phyloP scores from a whole-genome alignment of 1,140 invertebrate genomes.

The Oncopodura yosiiana region DNA sequence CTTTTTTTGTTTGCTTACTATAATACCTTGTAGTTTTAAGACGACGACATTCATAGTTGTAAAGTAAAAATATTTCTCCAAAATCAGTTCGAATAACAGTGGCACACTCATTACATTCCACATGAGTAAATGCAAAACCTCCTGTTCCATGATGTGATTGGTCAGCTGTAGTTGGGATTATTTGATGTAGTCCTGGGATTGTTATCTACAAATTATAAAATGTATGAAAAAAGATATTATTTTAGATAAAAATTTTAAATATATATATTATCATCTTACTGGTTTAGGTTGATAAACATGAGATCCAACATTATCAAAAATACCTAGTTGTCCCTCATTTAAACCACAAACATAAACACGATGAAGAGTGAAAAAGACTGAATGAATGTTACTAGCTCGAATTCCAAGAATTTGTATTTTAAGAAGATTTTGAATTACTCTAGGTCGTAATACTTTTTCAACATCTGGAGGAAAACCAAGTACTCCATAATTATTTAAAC shows the following conservation, averaged over 20 bases:
- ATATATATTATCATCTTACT: no score
- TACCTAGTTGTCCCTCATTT: conserved; percentile 63
- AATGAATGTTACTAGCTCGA: conserved; percentile 54
- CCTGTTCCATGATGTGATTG: no score
- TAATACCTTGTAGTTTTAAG: conserved; percentile 60
- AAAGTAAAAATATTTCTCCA: conserved; percentile 58
- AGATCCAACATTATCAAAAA: conserved; percentile 34
- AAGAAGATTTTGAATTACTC: conserved; percentile 37
- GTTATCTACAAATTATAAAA: no score
- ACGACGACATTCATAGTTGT: conserved; percentile 58
- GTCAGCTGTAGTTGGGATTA: no score
- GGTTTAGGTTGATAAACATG: no score
- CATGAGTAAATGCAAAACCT: conserved; percentile 40
- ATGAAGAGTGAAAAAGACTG: conserved; percentile 52
- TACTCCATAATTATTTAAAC: conserved; percentile 54
- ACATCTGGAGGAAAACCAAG: conserved; percentile 49
- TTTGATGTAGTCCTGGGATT: no score
- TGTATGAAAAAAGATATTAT: no score
- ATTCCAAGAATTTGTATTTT: conserved; percentile 44
- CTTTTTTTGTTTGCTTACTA: no score
- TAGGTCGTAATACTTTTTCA: conserved; percentile 46
- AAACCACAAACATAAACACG: conserved; percentile 57
- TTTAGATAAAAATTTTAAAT: no score
- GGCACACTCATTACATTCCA: conserved; percentile 55
- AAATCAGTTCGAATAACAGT: conserved; percentile 53